Evolutionary conservation across 2,888 invertebrate species (phyloP).

Genomic region (Oscheius sp.): DNA sequence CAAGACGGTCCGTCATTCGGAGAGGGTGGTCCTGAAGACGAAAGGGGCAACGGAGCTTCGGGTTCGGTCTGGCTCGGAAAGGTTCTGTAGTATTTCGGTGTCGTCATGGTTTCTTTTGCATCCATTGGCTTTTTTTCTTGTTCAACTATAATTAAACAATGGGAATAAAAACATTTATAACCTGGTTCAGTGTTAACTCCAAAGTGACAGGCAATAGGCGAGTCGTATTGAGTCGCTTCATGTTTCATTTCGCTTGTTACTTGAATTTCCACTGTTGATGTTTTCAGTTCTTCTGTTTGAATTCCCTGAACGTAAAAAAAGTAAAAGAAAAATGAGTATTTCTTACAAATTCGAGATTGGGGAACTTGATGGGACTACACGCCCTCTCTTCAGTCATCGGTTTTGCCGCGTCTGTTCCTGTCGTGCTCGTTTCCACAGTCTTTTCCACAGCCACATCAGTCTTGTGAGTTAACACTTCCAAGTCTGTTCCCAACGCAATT

Average conservation of each 20-base stretch:
- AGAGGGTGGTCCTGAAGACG: conserved; percentile 10
- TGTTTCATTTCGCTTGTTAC: conserved; percentile 2
- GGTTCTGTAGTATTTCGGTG: conserved; percentile 20
- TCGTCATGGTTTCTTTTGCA: conserved; percentile 31
- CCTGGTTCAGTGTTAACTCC: conserved; percentile 8
- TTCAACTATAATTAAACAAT: neutral
- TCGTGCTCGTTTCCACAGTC: neutral
- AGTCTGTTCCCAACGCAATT: conserved; percentile 37
- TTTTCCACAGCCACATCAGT: neutral
- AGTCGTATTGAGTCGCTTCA: neutral
- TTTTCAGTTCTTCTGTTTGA: conserved; percentile 2
- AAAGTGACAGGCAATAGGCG: conserved; percentile 12
- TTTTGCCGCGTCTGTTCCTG: conserved; percentile 24
- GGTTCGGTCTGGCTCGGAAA: conserved; percentile 28
- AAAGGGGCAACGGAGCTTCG: neutral
- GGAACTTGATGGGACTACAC: conserved; percentile 42
- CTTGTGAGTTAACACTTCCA: neutral
- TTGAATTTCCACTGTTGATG: neutral
- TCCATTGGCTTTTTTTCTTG: neutral
- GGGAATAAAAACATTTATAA: neutral
- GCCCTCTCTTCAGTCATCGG: conserved; percentile 5
- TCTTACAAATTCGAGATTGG: conserved; percentile 11
- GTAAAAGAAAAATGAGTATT: neutral
- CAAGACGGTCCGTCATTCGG: conserved; percentile 22
- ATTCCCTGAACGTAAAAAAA: neutral